Conservation (phyloP, 2,888 invertebrate species). For the Caenorhabditis plicata region DNA sequence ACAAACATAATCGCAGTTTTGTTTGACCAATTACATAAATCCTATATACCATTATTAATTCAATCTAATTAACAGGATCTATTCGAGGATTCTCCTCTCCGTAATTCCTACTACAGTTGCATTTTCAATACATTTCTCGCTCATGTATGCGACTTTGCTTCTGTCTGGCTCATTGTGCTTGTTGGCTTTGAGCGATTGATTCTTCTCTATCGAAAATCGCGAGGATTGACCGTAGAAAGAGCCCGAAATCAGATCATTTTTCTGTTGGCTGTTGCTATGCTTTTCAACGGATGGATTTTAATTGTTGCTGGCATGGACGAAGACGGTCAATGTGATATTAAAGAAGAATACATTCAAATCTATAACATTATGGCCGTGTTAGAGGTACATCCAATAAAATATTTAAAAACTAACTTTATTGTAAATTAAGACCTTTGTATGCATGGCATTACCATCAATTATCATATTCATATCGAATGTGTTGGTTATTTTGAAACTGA, state of each 20-base stretch:
- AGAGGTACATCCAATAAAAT: too few species aligned
- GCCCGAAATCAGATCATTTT: slow-evolving; percentile 48
- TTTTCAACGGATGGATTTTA: slow-evolving; percentile 61
- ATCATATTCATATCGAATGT: slow-evolving; percentile 56
- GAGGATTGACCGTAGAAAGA: slow-evolving; percentile 46
- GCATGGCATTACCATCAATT: slow-evolving; percentile 54
- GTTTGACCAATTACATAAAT: too few species aligned
- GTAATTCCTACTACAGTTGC: slow-evolving; percentile 38
- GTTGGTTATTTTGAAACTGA: slow-evolving; percentile 57
- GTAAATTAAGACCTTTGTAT: slow-evolving; percentile 52
- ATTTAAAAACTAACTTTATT: too few species aligned
- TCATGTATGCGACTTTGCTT: slow-evolving; percentile 59
- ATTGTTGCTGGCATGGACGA: slow-evolving; percentile 53
- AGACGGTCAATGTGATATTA: slow-evolving; percentile 54
- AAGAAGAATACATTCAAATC: slow-evolving; percentile 44
- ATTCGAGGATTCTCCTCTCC: slow-evolving; percentile 27
- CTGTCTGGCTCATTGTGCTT: slow-evolving; percentile 60
- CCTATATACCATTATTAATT: too few species aligned
- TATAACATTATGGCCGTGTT: slow-evolving; percentile 51
- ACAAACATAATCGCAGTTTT: too few species aligned
- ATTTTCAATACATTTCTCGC: slow-evolving; percentile 51
- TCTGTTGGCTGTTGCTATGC: slow-evolving; percentile 44
- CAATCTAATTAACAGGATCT: too few species aligned
- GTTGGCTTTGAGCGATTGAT: slow-evolving; percentile 58
- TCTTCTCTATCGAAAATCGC: slow-evolving; percentile 43